Conservation (phyloP, 2,797 vertebrate genomes). For the Eulemur rubriventer region DNA sequence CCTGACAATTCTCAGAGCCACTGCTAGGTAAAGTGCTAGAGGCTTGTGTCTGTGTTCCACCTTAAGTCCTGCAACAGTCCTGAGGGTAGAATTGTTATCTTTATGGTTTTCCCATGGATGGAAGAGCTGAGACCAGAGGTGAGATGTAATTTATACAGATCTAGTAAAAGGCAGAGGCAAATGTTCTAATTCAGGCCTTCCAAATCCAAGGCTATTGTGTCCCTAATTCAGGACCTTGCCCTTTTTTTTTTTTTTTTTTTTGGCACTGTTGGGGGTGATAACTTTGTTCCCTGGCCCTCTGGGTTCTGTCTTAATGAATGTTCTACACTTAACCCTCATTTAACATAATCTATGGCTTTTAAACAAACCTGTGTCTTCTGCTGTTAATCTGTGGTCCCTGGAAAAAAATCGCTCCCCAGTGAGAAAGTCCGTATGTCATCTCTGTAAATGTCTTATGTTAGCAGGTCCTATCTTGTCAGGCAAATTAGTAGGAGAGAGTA, state of each 20-base stretch:
- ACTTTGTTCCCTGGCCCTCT: not conserved
- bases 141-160: not conserved
- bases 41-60: not conserved
- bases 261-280: not conserved
- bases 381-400: not conserved
- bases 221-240: not conserved
- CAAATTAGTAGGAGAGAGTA: conserved; percentile 44
- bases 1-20: not conserved
- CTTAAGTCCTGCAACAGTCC: not conserved
- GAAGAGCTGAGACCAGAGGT: not conserved
- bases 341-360: not conserved
- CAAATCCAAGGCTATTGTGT: not conserved
- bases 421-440: conserved; percentile 7
- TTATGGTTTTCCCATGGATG: not conserved
- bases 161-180: not conserved
- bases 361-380: conserved; percentile 44
- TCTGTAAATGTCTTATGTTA: conserved; percentile 35
- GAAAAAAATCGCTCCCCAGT: not conserved
- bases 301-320: not conserved
- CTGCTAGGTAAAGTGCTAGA: not conserved
- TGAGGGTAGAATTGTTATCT: not conserved
- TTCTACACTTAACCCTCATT: not conserved
- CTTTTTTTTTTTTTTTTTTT: not conserved
- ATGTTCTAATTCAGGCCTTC: not conserved
- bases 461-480: conserved; percentile 46